Evolutionary conservation across 2,888 invertebrate species (phyloP), one percentile per base, ranked within the genome.

Genomic region (Scrobipalpa costella): DNA sequence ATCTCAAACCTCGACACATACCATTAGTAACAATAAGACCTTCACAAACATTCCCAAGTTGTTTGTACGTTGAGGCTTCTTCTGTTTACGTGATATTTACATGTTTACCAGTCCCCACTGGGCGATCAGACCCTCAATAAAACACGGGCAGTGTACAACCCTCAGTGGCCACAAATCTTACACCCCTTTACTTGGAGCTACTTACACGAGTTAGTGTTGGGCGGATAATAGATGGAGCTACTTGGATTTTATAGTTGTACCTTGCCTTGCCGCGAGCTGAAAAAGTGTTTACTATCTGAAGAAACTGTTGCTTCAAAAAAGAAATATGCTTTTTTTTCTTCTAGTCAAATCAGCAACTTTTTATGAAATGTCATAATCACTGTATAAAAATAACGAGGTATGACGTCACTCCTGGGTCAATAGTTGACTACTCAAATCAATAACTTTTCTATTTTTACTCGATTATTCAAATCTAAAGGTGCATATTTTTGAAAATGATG

Each of bases 121-220:
- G 7, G 7, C 55, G 7, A 27, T 27, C 33, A 27, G 55, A 34
- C 15, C 34, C 55, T 9, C 15, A 27, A 55, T 55, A 55, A 55
- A 55, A 34, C 34, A 15, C 15, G 33, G 1, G 17, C 27, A 17
- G 33, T 55, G n/a, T 27, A 33, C 13, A 55, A 11, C 55, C n/a
- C 15, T 6, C 15, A 27, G 15, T 27, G 55, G 15, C 34, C 55
- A 55, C 55, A 55, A 55, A 55, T 55, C 33, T 34, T 55, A 27
- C 55, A 33, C 55, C 34, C 55, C 55, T 55, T 34, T n/a, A n/a
- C 33, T 19, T n/a, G 55, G 40, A 40, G 44, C 44, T 44, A 44
- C 44, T 44, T 15, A 44, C 44, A n/a, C 44, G 44, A 44, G 44
- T 44, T 44, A 44, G 44, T 44, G 44, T n/a, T 44, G n/a, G 44